Evolutionary conservation across 2,113 vertebrate species (phyloP).

Genomic region (Microcebus tavaratra): DNA sequence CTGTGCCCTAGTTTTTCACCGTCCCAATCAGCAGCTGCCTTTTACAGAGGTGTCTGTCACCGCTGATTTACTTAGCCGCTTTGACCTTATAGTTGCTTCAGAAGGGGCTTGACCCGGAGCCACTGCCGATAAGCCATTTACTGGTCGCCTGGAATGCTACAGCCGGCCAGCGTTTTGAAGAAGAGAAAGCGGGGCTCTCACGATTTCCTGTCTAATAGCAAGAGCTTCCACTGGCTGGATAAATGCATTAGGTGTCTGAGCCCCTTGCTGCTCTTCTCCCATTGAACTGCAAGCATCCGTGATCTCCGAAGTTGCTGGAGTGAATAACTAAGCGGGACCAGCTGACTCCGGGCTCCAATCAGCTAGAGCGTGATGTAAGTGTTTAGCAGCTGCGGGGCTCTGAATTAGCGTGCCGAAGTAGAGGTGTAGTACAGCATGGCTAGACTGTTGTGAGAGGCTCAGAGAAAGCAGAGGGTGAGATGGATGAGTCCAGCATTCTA

Average conservation of each 20-base stretch:
- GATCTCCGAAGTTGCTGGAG: slow-evolving; percentile 92
- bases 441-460: slow-evolving; percentile 86
- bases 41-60: slow-evolving; percentile 76
- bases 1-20: slow-evolving; percentile 71
- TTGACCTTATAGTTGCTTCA: slow-evolving; percentile 75
- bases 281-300: slow-evolving; percentile 78
- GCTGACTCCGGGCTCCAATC: slow-evolving; percentile 94
- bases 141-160: slow-evolving; percentile 82
- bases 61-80: slow-evolving; percentile 73
- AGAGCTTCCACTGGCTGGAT: slow-evolving; percentile 62
- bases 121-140: slow-evolving; percentile 58
- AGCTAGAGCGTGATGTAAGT: slow-evolving; percentile 95
- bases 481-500: slow-evolving; percentile 96
- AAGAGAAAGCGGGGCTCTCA: slow-evolving; percentile 80
- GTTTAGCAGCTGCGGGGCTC: slow-evolving; percentile 93
- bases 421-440: slow-evolving; percentile 88
- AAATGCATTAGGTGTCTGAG: slow-evolving; percentile 76
- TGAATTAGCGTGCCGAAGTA: slow-evolving; percentile 88
- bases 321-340: slow-evolving; percentile 89
- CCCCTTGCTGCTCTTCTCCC: slow-evolving; percentile 83
- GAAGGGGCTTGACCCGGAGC: slow-evolving; percentile 77
- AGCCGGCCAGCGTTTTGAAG: slow-evolving; percentile 79
- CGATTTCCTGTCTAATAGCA: slow-evolving; percentile 84
- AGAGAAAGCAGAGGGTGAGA: slow-evolving; percentile 83
- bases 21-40: slow-evolving; percentile 64